Base-by-base conservation (phyloP, 2,888 invertebrate genomes). In the Rhimphoctona megacephalus region DNA sequence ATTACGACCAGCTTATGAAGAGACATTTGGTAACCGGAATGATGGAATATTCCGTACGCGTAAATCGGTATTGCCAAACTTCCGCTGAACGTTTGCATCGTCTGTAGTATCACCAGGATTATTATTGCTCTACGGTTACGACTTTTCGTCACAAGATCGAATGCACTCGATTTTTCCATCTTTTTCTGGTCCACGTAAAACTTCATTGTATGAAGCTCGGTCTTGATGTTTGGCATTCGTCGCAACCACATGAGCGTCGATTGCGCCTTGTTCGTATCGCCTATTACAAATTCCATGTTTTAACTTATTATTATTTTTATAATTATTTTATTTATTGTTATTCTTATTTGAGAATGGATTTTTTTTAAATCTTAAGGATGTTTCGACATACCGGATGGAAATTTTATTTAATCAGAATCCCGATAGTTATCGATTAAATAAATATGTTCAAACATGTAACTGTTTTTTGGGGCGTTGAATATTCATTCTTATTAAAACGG, bases 161-260 rank as follows among this genome's bases (percentile, higher is more conserved):
- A 43, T 19, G 72, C 43, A 2, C 25, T 61, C 6, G 39, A 6
- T 0, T 25, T 33, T 25, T 77, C 25, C 25, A 52, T 30, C 7
- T 83, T 74, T 33, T 69, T 80, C 52, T 77, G 43, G 25, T 81
- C 69, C 30, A 83, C 43, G 49, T 70, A 74, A 1, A 11, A 54
- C 76, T 69, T 46, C 19, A 86, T 39, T 17, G 57, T n/a, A 4
- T 49, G 22, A 11, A 86, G 30, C 64, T 86, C 86, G 4, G 33
- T 33, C 1, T 25, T 77, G 5, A 86, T 81, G 66, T 77, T 64
- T 0, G 25, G 17, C 6, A n/a, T 67, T 43, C 61, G 22, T 49
- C 83, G 52, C 67, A 83, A 52, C 86, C 86, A 83, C 17, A 25
- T 46, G 22, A 86, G 64, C 11, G 86, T 64, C 5, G 19, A 25